Evolutionary conservation across 2,113 vertebrate species (phyloP).

Genomic region (Neodontobutis hainanensis): DNA sequence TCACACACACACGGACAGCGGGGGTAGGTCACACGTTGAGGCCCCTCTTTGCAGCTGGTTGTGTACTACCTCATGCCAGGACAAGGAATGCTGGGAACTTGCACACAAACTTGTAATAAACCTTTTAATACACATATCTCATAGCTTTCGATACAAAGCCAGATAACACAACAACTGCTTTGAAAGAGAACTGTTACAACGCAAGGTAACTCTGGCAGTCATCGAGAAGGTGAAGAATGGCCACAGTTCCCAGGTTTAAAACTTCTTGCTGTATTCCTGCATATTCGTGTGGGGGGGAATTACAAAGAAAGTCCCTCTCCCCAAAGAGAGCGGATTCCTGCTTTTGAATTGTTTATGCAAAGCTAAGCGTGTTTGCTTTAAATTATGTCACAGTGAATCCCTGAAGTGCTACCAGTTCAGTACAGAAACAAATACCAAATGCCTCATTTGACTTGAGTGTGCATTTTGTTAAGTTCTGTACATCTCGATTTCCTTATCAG

Average conservation of each 20-base stretch:
- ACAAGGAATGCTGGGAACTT: slow-evolving; percentile 66
- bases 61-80: slow-evolving; percentile 56
- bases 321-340: slow-evolving; percentile 57
- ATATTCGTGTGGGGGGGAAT: slow-evolving; percentile 54
- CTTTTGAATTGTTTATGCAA: slow-evolving; percentile 66
- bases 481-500: slow-evolving; percentile 53
- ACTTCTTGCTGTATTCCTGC: slow-evolving; percentile 57
- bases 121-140: slow-evolving; percentile 27
- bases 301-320: slow-evolving; percentile 62
- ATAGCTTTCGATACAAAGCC: slow-evolving; percentile 54
- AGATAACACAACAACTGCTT: slow-evolving; percentile 64
- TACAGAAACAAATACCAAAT: slow-evolving; percentile 64
- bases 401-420: slow-evolving; percentile 47
- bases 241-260: slow-evolving; percentile 59
- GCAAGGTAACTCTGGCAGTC: slow-evolving; percentile 44
- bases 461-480: slow-evolving; percentile 56
- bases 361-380: slow-evolving; percentile 71
- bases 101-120: slow-evolving; percentile 52
- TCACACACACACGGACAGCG: slow-evolving; percentile 8
- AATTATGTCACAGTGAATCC: slow-evolving; percentile 68
- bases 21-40: slow-evolving; percentile 48
- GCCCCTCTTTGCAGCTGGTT: slow-evolving; percentile 39
- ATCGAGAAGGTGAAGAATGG: slow-evolving; percentile 63
- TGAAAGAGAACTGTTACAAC: slow-evolving; percentile 68
- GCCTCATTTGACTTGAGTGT: slow-evolving; percentile 55